Percentiles rank a stretch among this genome's conserved stretches.
phyloP scores from a whole-genome alignment of 2,113 vertebrate genomes.

The Phrynocephalus versicolor region DNA sequence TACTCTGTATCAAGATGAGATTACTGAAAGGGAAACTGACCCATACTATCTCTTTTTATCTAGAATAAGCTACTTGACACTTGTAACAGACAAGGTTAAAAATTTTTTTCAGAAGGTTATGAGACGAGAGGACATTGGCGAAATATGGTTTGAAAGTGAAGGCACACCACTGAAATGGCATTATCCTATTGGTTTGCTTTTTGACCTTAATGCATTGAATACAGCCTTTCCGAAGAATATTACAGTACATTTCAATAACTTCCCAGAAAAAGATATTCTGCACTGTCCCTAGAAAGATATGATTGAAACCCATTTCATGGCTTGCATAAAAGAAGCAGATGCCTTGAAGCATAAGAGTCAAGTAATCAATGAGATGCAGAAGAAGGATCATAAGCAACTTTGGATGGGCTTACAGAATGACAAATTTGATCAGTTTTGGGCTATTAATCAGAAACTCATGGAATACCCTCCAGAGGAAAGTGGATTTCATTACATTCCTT shows the following conservation, averaged over 20 bases:
- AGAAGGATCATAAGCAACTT: constrained; percentile 99
- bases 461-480: constrained; percentile 92
- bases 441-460: constrained; percentile 99
- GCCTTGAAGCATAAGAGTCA: constrained; percentile 98
- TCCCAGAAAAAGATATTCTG: constrained; percentile 92
- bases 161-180: constrained; percentile 98
- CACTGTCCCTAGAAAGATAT: constrained; percentile 91
- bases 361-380: constrained; percentile 99
- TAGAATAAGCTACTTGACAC: constrained; percentile 94
- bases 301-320: constrained; percentile 99
- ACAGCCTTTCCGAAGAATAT: constrained; percentile 94
- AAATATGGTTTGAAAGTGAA: constrained; percentile 99
- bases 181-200: constrained; percentile 95
- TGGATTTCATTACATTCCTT: constrained; percentile 96
- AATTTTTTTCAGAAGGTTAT: constrained; percentile 97
- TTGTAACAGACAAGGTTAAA: constrained; percentile 98
- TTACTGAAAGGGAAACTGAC: constrained; percentile 94
- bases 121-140: constrained; percentile 90
- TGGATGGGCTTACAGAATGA: constrained; percentile 99
- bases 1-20: constrained; percentile 92
- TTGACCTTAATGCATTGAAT: constrained; percentile 95
- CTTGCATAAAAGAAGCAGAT: constrained; percentile 97
- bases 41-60: constrained; percentile 96
- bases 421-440: constrained; percentile 99
- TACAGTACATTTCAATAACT: constrained; percentile 97